Evolutionary conservation across 2,797 vertebrate genomes (phyloP).

Genomic region (Lerista edwardsae): DNA sequence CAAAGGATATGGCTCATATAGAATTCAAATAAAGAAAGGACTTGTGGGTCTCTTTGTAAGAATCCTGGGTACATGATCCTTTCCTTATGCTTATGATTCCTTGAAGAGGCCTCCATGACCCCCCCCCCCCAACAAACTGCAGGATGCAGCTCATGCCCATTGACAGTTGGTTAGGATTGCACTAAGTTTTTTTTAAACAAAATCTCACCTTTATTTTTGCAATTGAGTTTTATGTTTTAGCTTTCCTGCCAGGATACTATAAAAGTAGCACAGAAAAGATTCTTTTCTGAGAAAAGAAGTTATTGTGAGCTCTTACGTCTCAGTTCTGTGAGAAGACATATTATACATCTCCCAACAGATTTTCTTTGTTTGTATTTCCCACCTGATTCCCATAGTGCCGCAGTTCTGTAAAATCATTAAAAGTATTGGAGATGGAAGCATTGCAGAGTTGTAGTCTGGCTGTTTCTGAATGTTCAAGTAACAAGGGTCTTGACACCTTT

Average conservation of each 20-base stretch:
- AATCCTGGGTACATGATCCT: too few species aligned
- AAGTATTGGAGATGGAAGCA: neutral
- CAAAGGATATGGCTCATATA: neutral
- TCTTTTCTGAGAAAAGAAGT: neutral
- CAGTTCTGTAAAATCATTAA: conserved; percentile 31
- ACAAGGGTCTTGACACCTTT: neutral
- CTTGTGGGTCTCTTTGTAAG: neutral
- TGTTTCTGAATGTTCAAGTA: neutral
- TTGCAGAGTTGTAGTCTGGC: neutral
- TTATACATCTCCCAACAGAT: neutral
- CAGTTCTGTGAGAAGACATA: neutral
- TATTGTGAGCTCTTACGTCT: conserved; percentile 30
- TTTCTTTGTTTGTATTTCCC: conserved; percentile 7
- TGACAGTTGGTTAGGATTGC: too few species aligned
- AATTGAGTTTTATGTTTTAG: neutral
- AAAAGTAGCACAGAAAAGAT: neutral
- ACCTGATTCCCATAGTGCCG: neutral
- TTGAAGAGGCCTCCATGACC: too few species aligned
- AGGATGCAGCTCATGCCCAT: too few species aligned
- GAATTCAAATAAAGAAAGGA: neutral
- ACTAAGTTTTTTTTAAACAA: too few species aligned
- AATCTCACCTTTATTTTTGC: too few species aligned
- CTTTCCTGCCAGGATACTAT: neutral
- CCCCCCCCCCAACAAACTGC: too few species aligned
- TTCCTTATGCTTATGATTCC: neutral